Evolutionary conservation across 2,888 invertebrate genomes (phyloP).

Genomic region (Eupithecia tripunctaria): DNA sequence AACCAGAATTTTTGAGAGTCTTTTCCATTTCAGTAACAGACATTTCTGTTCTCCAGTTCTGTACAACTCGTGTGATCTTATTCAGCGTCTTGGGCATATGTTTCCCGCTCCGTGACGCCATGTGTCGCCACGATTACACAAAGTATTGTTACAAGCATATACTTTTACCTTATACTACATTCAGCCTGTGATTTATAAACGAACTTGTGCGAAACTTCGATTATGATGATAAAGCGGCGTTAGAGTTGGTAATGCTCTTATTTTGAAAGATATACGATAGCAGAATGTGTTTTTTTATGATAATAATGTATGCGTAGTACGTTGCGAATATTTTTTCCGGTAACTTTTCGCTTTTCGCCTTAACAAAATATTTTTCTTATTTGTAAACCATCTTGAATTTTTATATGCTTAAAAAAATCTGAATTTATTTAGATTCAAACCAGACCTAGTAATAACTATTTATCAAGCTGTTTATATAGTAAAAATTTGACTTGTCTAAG

Average conservation of each 20-base stretch:
- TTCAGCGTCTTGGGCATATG: conserved; percentile 54
- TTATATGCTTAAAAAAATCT: background rate
- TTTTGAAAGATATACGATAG: conserved; percentile 1
- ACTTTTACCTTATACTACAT: conserved; percentile 5
- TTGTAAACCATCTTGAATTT: background rate
- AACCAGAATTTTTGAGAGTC: background rate
- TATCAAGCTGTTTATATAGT: too few relatives aligned
- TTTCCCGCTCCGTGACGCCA: conserved; percentile 60
- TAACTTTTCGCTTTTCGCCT: background rate
- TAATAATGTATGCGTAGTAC: background rate
- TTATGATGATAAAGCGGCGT: conserved; percentile 16
- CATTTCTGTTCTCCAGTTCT: background rate
- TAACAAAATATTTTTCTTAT: background rate
- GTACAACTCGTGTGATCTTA: conserved; percentile 27
- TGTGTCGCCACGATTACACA: conserved; percentile 60
- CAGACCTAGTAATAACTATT: too few relatives aligned
- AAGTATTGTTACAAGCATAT: conserved; percentile 49
- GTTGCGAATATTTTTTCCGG: background rate
- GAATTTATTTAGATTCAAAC: too few relatives aligned
- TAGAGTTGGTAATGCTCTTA: conserved; percentile 8
- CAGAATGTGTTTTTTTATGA: conserved; percentile 7
- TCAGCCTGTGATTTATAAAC: conserved; percentile 52
- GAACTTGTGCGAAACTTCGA: conserved; percentile 42
- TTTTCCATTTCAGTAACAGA: background rate
- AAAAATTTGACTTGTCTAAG: too few relatives aligned